Base-by-base conservation (phyloP, 2,113 vertebrate genomes). In the Pterocles burchelli region DNA sequence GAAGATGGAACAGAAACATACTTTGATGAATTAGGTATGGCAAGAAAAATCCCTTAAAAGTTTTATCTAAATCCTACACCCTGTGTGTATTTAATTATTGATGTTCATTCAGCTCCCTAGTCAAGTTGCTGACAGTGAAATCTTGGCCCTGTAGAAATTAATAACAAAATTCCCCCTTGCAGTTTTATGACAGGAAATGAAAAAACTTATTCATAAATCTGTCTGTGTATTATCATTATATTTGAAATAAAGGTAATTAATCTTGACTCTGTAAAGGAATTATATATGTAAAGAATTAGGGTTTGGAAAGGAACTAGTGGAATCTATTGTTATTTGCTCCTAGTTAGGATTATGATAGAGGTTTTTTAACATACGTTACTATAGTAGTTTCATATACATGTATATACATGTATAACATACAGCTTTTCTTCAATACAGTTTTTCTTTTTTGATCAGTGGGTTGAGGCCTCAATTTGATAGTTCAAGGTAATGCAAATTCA, bases 1-100 rank as follows among this genome's bases (percentile, higher is more conserved):
- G 99, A 99, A 71, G 99, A 99, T 63, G 99, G 99, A 78, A 99
- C 99, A 0, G 99, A 99, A 95, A 99, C 99, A 0, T 98, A 99
- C 88, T 99, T 99, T 88, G 99, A 99, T 92, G 99, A 99, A 97
- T 97, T 99, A 83, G 99, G 99, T 99, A 96, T 88, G 34, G 36
- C 36, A 67, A n/a, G 28, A 43, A 74, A 77, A 36, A 17, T 63
- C n/a, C 25, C 46, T 66, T 73, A 36, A 45, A 72, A 79, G 11
- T 45, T 81, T 66, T 41, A 70, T 75, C 20, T 49, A 66, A 88
- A 61, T 71, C 22, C 57, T 71, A 7, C 7, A 55, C 15, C 13
- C 34, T 52, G 9, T 81, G 20, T 29, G 29, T 88, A 65, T 94
- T 87, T 73, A 59, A 51, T 73, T 51, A 73, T 31, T 93, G 33